phyloP scores from a whole-genome alignment of 2,113 vertebrate species.

The Manacus vitellinus region DNA sequence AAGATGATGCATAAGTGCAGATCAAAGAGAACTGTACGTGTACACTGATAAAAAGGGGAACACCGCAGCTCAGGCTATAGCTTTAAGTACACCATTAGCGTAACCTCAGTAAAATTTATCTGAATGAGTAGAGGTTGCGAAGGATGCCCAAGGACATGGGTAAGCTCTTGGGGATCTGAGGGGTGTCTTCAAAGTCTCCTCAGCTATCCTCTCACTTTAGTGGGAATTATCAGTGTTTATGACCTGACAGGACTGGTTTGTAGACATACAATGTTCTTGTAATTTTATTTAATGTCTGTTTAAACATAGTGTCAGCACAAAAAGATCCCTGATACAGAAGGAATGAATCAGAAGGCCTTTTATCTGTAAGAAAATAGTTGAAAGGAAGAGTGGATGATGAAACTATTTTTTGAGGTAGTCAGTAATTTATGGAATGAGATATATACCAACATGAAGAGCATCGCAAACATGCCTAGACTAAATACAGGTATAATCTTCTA shows the following conservation, averaged over 20 bases:
- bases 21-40: constrained; percentile 33
- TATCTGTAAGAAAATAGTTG: constrained; percentile 45
- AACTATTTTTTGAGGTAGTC: neutral
- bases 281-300: constrained; percentile 41
- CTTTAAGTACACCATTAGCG: constrained; percentile 26
- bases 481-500: neutral
- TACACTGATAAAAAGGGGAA: constrained; percentile 33
- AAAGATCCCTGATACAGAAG: constrained; percentile 29
- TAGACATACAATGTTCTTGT: neutral
- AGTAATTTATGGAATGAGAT: neutral
- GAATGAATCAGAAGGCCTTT: constrained; percentile 19
- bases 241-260: constrained; percentile 40
- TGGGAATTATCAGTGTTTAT: constrained; percentile 4
- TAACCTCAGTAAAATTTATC: constrained; percentile 55
- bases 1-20: neutral
- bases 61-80: neutral
- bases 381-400: constrained; percentile 21
- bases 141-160: constrained; percentile 38
- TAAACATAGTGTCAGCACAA: constrained; percentile 18
- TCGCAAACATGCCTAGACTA: constrained; percentile 9
- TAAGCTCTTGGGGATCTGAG: neutral
- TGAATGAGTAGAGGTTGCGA: neutral
- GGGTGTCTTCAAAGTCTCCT: constrained; percentile 37
- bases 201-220: neutral
- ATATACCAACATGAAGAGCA: neutral